Percentiles rank a stretch among this genome's conserved stretches.
phyloP scores from a whole-genome alignment of 2,113 vertebrate genomes.

The Silurus asotus region DNA sequence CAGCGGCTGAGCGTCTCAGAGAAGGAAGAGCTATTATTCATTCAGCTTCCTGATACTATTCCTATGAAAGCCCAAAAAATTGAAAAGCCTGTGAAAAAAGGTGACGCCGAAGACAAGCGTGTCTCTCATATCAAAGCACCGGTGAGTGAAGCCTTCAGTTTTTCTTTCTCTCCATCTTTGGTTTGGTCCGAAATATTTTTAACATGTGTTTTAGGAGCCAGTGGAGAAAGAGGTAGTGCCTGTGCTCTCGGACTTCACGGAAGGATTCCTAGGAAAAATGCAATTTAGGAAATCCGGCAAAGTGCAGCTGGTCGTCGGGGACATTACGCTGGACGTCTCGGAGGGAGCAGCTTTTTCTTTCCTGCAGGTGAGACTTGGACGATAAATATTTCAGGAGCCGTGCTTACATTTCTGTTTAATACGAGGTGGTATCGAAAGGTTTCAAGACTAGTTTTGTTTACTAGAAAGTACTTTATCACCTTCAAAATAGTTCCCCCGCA shows the following conservation, averaged over 20 bases:
- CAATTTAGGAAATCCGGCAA: constrained; percentile 74
- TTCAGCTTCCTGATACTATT: constrained; percentile 75
- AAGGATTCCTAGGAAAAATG: constrained; percentile 73
- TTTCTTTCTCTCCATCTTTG: not conserved
- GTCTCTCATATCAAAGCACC: constrained; percentile 50
- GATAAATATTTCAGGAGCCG: not conserved
- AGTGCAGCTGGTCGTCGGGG: constrained; percentile 71
- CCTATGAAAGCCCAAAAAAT: constrained; percentile 46
- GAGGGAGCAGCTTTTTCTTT: constrained; percentile 75
- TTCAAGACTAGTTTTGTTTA: no score
- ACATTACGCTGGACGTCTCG: constrained; percentile 71
- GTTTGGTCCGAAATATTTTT: not conserved
- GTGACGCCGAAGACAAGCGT: constrained; percentile 57
- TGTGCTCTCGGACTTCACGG: constrained; percentile 68
- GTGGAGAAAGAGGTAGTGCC: constrained; percentile 51
- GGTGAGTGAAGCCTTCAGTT: constrained; percentile 51
- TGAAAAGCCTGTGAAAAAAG: constrained; percentile 56
- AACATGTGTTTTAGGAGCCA: constrained; percentile 50
- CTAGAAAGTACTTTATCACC: no score
- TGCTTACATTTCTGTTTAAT: not conserved
- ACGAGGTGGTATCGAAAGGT: no score
- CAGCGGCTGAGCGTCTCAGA: constrained; percentile 66
- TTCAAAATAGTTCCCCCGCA: no score
- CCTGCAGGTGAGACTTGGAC: constrained; percentile 66
- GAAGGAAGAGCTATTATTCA: constrained; percentile 72